Evolutionary conservation across 2,113 vertebrate genomes (phyloP), one percentile per base, ranked within the genome.

Genomic region (Labeo rohita): DNA sequence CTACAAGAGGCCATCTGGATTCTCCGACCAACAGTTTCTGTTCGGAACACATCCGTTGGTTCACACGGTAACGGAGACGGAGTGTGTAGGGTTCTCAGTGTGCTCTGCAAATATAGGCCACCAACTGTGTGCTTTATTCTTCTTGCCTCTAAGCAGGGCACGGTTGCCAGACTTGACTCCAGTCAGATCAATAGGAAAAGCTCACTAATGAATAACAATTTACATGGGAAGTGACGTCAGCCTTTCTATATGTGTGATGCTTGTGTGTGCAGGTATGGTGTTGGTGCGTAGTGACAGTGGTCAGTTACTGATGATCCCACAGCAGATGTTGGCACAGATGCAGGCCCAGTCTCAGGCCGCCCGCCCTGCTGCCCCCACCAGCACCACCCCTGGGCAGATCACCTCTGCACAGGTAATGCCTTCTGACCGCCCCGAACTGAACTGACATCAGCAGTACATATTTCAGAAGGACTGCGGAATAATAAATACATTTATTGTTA

Each of bases 311-410:
- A 95, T 99, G 97, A 97, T 99, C 87, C 97, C 96, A 76, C 98
- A 99, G 92, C 98, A 99, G 91, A 94, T 97, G 78, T 89, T 99
- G 91, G 97, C 97, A 0, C 98, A 99, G 92, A 97, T 99, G 95
- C 98, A 99, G 93, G 97, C 95, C 70, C 96, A 96, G 90, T 92
- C 95, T 85, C 97, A 98, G 89, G 94, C 95, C 61, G 95, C 97
- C 87, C 96, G 97, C 70, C 94, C 97, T 77, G 93, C 96, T 47
- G 95, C 97, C 34, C 97, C 98, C 2, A 95, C 96, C 74, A 97
- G 90, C 90, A 94, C 96, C 87, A 92, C 96, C 77, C 93, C 96
- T 0, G 96, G 95, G 84, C 96, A 97, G 93, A 95, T 97, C 88
- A 96, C 95, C 1, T 91, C 96, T 6, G 95, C 96, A 45, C 97